These are phyloP conservation scores for Berghia stephanieae DNA, from an alignment of 1,140 invertebrate species.

Conservation along the genomic window DNA sequence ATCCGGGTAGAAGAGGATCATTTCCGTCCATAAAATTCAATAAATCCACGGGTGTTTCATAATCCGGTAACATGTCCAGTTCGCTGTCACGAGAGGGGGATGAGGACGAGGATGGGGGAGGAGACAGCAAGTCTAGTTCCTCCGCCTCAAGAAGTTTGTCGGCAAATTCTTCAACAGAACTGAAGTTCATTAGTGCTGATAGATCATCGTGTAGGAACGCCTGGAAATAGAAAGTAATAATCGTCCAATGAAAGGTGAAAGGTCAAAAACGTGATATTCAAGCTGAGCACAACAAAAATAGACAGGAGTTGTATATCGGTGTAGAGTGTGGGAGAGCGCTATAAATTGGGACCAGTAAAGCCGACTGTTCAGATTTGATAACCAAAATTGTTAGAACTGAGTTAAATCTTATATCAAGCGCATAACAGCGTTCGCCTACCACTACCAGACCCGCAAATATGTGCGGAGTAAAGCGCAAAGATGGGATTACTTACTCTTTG, in stretches of 20 bases:
- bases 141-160: neutral
- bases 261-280: neutral
- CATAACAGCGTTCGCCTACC: too few relatives aligned
- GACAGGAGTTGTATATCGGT: too few relatives aligned
- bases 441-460: too few relatives aligned
- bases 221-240: neutral
- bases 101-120: too few relatives aligned
- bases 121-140: too few relatives aligned
- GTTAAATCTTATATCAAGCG: too few relatives aligned
- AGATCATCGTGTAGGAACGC: neutral
- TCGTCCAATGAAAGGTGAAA: neutral
- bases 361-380: too few relatives aligned
- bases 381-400: too few relatives aligned
- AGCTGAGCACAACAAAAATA: too few relatives aligned
- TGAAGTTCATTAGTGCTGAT: too few relatives aligned
- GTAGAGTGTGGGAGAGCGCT: too few relatives aligned
- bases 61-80: neutral
- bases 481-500: neutral
- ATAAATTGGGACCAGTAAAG: too few relatives aligned
- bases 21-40: constrained; percentile 1
- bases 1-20: neutral
- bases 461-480: neutral
- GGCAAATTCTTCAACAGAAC: neutral
- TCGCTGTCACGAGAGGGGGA: constrained; percentile 17
- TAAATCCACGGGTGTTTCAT: constrained; percentile 29